Evolutionary conservation across 1,140 invertebrate species (phyloP).

Genomic region (Calephelis nemesis): DNA sequence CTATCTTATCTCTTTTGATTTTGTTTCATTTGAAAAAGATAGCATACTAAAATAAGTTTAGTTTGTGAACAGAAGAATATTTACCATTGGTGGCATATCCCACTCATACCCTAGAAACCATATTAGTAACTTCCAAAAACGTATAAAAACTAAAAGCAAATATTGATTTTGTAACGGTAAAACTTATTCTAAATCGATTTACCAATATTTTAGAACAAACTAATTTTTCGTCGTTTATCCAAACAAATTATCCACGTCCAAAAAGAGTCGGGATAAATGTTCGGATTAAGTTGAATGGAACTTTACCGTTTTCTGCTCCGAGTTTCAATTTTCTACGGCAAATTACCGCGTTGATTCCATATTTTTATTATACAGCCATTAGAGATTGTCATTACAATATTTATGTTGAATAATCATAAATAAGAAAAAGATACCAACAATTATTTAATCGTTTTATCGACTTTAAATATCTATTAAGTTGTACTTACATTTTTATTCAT

Average conservation of each 20-base stretch:
- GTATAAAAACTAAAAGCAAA: no score
- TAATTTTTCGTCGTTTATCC: no score
- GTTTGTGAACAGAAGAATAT: no score
- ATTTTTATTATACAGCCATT: slow-evolving; percentile 10
- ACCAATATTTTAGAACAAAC: no score
- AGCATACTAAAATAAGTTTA: no score
- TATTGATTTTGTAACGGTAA: slow-evolving; percentile 17
- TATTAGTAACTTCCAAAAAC: no score
- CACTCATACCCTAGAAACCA: no score
- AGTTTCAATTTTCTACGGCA: slow-evolving; percentile 9
- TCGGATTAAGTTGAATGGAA: neutral
- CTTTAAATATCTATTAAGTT: slow-evolving; percentile 11
- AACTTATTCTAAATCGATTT: slow-evolving; percentile 8
- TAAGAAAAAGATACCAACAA: slow-evolving; percentile 3
- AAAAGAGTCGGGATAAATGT: neutral
- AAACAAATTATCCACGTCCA: neutral
- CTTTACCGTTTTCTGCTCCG: slow-evolving; percentile 12
- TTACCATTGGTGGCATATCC: no score
- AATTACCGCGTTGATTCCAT: slow-evolving; percentile 5
- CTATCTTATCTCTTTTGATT: no score
- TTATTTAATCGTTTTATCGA: slow-evolving; percentile 14
- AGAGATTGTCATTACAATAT: slow-evolving; percentile 6
- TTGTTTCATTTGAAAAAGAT: no score
- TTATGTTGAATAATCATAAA: slow-evolving; percentile 11
- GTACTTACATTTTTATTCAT: neutral